phyloP scores from a whole-genome alignment of 2,888 invertebrate species.

The Heliothis peltigera region DNA sequence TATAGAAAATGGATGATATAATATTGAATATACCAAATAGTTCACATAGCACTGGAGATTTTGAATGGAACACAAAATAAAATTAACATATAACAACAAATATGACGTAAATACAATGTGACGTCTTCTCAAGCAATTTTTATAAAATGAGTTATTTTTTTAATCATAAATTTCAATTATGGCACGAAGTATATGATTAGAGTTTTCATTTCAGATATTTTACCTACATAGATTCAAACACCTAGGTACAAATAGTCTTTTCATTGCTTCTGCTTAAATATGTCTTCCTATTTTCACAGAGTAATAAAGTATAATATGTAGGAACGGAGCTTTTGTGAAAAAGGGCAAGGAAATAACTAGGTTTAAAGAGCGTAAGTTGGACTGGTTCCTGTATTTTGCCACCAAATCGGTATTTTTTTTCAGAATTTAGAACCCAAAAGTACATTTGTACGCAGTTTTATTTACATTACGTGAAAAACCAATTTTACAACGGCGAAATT shows the following conservation, averaged over 20 bases:
- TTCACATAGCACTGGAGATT: conserved; percentile 62
- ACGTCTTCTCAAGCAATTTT: conserved; percentile 9
- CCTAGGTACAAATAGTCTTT: too few species aligned
- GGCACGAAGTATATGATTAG: conserved; percentile 16
- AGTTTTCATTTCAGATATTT: background rate
- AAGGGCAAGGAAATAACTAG: too few species aligned
- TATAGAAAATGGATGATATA: conserved; percentile 5
- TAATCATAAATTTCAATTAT: conserved; percentile 7
- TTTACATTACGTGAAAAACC: conserved; percentile 9
- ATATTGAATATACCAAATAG: conserved; percentile 23
- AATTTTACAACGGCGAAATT: conserved; percentile 25
- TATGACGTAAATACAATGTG: conserved; percentile 51
- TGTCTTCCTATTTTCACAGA: too few species aligned
- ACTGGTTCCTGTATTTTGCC: too few species aligned
- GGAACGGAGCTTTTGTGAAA: too few species aligned
- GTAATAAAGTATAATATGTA: too few species aligned
- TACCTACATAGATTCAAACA: background rate
- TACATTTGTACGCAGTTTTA: background rate
- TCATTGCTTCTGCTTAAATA: too few species aligned
- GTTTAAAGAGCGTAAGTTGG: too few species aligned
- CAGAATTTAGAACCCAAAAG: too few species aligned
- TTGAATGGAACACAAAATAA: conserved; percentile 52
- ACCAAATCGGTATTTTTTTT: too few species aligned
- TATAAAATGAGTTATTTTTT: conserved; percentile 14
- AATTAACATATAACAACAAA: conserved; percentile 58